Evolutionary conservation across 2,888 invertebrate genomes (phyloP).

Genomic region (Scaptomyza caliginosa): DNA sequence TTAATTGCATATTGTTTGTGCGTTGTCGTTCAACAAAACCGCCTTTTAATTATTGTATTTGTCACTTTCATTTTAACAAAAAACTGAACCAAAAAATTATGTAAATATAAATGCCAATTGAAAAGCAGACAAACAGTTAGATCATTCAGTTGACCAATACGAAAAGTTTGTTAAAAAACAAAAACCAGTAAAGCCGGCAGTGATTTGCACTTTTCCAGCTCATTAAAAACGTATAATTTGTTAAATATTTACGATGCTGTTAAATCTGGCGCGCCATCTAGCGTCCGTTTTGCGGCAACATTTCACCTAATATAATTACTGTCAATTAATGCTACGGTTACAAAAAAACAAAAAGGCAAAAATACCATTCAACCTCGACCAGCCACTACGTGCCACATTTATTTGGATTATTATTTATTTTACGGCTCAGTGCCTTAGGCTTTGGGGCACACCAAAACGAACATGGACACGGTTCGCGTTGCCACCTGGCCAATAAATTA

Average conservation of each 20-base stretch:
- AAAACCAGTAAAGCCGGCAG: slow-evolving; percentile 46
- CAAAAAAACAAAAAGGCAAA: slow-evolving; percentile 12
- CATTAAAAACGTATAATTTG: slow-evolving; percentile 78
- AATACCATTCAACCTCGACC: neutral
- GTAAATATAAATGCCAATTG: slow-evolving; percentile 6
- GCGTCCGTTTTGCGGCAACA: slow-evolving; percentile 45
- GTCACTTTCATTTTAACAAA: slow-evolving; percentile 26
- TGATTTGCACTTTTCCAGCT: slow-evolving; percentile 80
- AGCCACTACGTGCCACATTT: slow-evolving; percentile 42
- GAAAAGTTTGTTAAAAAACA: neutral
- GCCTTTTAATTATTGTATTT: slow-evolving; percentile 56
- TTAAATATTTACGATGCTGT: slow-evolving; percentile 75
- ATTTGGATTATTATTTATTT: slow-evolving; percentile 79
- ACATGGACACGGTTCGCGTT: neutral
- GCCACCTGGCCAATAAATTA: slow-evolving; percentile 65
- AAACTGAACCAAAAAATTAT: neutral
- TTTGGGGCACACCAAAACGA: neutral
- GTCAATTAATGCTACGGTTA: slow-evolving; percentile 67
- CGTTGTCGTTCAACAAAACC: slow-evolving; percentile 30
- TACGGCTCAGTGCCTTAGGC: slow-evolving; percentile 36
- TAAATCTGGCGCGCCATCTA: slow-evolving; percentile 53
- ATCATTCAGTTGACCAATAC: slow-evolving; percentile 3
- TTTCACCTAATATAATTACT: slow-evolving; percentile 78
- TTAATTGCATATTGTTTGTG: slow-evolving; percentile 50
- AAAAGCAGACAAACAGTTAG: neutral